phyloP scores from a whole-genome alignment of 1,140 invertebrate genomes.

The Penaeus japonicus region DNA sequence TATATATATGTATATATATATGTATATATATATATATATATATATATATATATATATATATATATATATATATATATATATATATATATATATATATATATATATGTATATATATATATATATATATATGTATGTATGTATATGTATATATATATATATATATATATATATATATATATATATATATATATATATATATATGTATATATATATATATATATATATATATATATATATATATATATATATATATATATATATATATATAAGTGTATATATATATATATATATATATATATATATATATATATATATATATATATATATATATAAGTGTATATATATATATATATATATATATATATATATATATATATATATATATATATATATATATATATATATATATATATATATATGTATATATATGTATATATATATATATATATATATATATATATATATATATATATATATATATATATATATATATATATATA shows the following conservation, averaged over 20 bases:
- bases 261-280: background rate
- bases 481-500: no score
- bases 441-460: no score
- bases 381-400: no score
- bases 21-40: background rate
- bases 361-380: no score
- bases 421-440: no score
- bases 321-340: no score
- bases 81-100: background rate
- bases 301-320: background rate
- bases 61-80: background rate
- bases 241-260: background rate
- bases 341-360: no score
- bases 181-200: constrained; percentile 14
- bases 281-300: background rate
- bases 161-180: background rate
- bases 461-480: no score
- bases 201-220: background rate
- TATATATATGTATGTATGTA: background rate
- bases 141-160: background rate
- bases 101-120: no score
- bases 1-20: background rate
- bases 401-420: no score
- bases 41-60: background rate
- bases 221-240: background rate